Percentiles rank a stretch among this genome's conserved stretches.
Conservation (phyloP, 2,888 invertebrate species). For the Lochmaea capreae region DNA sequence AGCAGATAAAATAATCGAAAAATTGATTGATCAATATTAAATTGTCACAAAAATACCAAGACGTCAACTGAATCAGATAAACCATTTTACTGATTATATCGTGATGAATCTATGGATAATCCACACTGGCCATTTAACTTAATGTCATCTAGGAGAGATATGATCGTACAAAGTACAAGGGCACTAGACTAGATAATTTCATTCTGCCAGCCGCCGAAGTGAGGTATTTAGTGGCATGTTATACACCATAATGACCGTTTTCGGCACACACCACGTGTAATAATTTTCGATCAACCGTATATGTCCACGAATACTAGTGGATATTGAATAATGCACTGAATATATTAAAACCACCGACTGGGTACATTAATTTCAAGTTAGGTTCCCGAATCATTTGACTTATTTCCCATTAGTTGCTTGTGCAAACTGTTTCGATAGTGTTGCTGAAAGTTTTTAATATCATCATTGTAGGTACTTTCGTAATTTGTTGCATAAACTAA, state of each 20-base stretch:
- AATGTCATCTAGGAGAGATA: not conserved
- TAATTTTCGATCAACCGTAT: not conserved
- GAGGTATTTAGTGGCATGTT: slow-evolving; percentile 5
- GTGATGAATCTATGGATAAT: not conserved
- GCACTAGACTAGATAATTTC: not conserved
- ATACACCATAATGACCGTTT: slow-evolving; percentile 9
- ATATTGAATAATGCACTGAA: not conserved
- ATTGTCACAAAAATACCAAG: too few relatives aligned
- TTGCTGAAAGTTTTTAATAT: too few relatives aligned
- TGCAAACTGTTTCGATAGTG: too few relatives aligned
- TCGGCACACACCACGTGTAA: not conserved
- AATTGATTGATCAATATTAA: too few relatives aligned
- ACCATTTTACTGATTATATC: too few relatives aligned
- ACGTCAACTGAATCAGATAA: too few relatives aligned
- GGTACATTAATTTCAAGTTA: not conserved
- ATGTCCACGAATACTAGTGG: not conserved
- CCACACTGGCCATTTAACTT: not conserved
- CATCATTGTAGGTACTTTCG: too few relatives aligned
- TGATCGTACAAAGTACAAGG: not conserved
- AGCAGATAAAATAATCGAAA: too few relatives aligned
- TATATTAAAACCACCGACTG: not conserved
- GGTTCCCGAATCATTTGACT: not conserved
- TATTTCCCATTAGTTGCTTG: not conserved
- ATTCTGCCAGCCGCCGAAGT: not conserved
- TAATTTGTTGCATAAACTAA: too few relatives aligned